Percentiles rank a stretch among this genome's conserved stretches.
These are phyloP conservation scores for Hypanus sabinus DNA, from an alignment of 2,113 vertebrate genomes.

Conservation along the genomic window DNA sequence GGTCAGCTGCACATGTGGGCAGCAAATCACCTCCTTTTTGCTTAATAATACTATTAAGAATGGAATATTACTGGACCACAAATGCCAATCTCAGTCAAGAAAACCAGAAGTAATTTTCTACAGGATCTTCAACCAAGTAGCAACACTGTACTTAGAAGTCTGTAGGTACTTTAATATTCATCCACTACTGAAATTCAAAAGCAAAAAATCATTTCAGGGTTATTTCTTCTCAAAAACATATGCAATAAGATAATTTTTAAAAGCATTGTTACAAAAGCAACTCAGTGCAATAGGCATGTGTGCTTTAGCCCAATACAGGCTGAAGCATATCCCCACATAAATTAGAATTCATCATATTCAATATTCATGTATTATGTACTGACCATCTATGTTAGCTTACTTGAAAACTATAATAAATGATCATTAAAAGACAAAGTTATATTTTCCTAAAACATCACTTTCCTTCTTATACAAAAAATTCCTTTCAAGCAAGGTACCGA, in stretches of 20 bases:
- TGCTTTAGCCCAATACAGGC: background rate
- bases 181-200: background rate
- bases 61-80: background rate
- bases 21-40: background rate
- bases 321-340: background rate
- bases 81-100: background rate
- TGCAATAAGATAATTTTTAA: constrained; percentile 1
- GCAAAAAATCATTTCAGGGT: background rate
- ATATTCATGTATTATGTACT: background rate
- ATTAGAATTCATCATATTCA: background rate
- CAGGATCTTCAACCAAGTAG: background rate
- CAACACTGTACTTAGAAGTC: background rate
- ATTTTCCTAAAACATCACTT: background rate
- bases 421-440: background rate
- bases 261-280: background rate
- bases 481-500: background rate
- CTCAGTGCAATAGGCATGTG: background rate
- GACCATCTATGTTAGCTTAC: background rate
- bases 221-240: background rate
- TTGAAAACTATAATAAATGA: background rate
- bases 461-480: background rate
- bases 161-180: background rate
- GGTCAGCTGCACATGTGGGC: background rate
- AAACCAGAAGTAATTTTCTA: background rate
- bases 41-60: background rate